Conservation (phyloP, 2,888 invertebrate species). For the Encarsia formosa region DNA sequence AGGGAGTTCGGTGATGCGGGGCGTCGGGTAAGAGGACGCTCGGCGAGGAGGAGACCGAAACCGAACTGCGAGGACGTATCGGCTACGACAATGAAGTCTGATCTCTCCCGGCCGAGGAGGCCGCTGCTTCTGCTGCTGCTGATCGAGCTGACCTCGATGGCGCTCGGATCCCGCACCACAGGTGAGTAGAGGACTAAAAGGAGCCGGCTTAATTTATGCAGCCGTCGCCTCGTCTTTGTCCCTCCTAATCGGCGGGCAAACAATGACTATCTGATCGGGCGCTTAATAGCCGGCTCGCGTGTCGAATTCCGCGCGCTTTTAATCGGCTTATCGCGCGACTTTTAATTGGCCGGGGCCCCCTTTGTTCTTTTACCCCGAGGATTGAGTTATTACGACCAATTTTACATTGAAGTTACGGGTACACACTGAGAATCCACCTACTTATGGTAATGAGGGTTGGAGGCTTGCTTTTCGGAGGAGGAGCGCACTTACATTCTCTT, state of each 20-base stretch:
- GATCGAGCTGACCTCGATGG: conserved; percentile 46
- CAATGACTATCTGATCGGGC: conserved; percentile 49
- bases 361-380: not conserved
- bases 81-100: too few relatives aligned
- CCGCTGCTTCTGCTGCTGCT: conserved; percentile 41
- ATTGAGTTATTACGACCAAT: conserved; percentile 1
- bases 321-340: conserved; percentile 25
- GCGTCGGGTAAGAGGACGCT: conserved; percentile 40
- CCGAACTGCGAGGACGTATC: too few relatives aligned
- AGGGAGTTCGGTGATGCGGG: conserved; percentile 50
- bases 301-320: conserved; percentile 23
- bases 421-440: not conserved
- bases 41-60: too few relatives aligned
- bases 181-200: conserved; percentile 33
- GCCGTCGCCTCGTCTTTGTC: too few relatives aligned
- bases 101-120: too few relatives aligned
- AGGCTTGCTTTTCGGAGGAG: conserved; percentile 3
- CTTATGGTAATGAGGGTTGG: conserved; percentile 31
- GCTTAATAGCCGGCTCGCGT: conserved; percentile 47
- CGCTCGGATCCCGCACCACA: conserved; percentile 43
- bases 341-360: conserved; percentile 16
- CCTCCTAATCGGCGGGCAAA: conserved; percentile 43
- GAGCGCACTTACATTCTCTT: conserved; percentile 25
- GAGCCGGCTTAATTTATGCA: conserved; percentile 1
- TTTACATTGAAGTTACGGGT: not conserved